phyloP scores from a whole-genome alignment of 2,888 invertebrate species.

The Drymonia ruficornis region DNA sequence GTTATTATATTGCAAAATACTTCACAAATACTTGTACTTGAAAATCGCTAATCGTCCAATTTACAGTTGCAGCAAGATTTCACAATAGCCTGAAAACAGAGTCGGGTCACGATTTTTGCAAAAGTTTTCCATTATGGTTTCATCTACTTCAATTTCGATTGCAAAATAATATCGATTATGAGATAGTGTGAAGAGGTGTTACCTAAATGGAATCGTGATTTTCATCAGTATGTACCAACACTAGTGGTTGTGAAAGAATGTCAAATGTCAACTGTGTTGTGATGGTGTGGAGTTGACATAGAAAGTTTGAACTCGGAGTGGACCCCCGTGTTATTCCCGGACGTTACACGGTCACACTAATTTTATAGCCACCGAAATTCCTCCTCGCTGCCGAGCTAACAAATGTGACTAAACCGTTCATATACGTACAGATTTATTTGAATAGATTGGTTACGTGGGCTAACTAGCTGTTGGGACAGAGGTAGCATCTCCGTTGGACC shows the following conservation, averaged over 20 bases:
- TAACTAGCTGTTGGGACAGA: too few species aligned
- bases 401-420: conserved; percentile 39
- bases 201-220: conserved; percentile 1
- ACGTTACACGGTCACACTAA: conserved; percentile 67
- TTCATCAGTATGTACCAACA: conserved; percentile 8
- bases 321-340: conserved; percentile 61
- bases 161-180: too few species aligned
- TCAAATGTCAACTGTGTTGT: conserved; percentile 37
- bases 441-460: background rate
- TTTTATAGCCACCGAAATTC: conserved; percentile 75
- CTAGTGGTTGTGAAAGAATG: conserved; percentile 33
- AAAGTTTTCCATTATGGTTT: background rate
- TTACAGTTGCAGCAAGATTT: conserved; percentile 9
- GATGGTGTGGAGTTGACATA: conserved; percentile 49
- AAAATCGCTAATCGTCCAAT: conserved; percentile 26
- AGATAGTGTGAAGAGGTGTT: background rate
- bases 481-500: too few species aligned
- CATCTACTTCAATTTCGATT: too few species aligned
- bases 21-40: conserved; percentile 20
- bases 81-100: background rate
- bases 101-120: background rate
- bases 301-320: conserved; percentile 47
- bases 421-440: conserved; percentile 13
- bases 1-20: conserved; percentile 21
- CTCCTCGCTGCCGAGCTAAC: conserved; percentile 38